Evolutionary conservation across 1,140 invertebrate genomes (phyloP).

Genomic region (Phortica variegata): DNA sequence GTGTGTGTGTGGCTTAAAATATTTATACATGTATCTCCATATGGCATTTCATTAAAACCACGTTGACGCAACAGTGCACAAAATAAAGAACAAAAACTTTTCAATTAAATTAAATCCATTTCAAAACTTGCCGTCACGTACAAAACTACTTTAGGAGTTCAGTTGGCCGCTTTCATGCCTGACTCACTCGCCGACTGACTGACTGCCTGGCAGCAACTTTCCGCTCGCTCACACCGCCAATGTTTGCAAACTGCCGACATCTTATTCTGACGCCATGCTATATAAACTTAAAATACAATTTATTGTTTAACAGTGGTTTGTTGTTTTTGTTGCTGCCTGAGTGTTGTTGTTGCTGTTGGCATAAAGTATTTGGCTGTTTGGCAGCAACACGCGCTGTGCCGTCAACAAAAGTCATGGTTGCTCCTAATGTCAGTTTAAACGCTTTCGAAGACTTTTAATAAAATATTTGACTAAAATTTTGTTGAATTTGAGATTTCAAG

Average conservation of each 20-base stretch:
- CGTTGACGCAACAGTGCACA: too few species aligned
- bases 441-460: constrained; percentile 38
- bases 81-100: constrained; percentile 32
- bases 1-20: too few species aligned
- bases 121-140: constrained; percentile 38
- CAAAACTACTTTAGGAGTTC: constrained; percentile 7
- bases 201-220: constrained; percentile 24
- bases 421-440: constrained; percentile 29
- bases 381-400: too few species aligned
- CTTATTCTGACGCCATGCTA: too few species aligned
- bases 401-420: too few species aligned
- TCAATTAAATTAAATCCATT: constrained; percentile 50
- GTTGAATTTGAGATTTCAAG: background rate
- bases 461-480: constrained; percentile 20
- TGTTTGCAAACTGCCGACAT: background rate
- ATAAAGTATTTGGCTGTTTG: constrained; percentile 14
- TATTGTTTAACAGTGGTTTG: background rate
- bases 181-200: constrained; percentile 45
- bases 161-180: too few species aligned
- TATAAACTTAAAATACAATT: background rate
- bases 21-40: too few species aligned
- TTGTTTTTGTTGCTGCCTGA: background rate
- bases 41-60: too few species aligned
- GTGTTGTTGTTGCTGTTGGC: constrained; percentile 1
- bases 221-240: constrained; percentile 10